Percentiles rank a stretch among this genome's conserved stretches.
These are phyloP conservation scores for Ditylenchus dipsaci DNA, from an alignment of 1,140 invertebrate species.

Conservation along the genomic window DNA sequence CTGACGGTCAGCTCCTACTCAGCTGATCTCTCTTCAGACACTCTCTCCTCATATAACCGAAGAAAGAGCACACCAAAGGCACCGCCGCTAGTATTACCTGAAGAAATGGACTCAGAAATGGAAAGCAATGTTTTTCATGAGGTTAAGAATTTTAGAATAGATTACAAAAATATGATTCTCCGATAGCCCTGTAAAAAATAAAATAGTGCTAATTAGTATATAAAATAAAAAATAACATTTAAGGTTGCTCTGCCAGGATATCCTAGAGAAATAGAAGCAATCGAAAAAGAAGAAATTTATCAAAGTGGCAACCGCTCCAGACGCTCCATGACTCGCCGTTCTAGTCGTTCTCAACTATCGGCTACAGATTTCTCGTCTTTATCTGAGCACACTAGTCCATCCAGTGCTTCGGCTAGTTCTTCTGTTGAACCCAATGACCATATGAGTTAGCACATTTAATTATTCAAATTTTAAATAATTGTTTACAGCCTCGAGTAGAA, in stretches of 20 bases:
- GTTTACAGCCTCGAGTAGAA: constrained; percentile 3
- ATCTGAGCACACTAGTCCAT: constrained; percentile 8
- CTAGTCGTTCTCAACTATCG: not conserved
- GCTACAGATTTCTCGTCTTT: constrained; percentile 4
- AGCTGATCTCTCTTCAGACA: constrained; percentile 25
- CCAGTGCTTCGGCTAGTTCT: constrained; percentile 14
- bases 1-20: constrained; percentile 23
- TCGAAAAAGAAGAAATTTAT: constrained; percentile 4
- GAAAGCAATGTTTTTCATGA: not conserved
- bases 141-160: not conserved
- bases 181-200: too few species aligned
- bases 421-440: constrained; percentile 14
- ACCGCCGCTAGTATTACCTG: not conserved
- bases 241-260: not conserved
- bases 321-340: not conserved
- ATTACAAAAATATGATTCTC: not conserved
- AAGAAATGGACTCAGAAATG: constrained; percentile 10
- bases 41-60: constrained; percentile 1
- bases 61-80: not conserved
- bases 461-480: constrained; percentile 2
- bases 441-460: not conserved
- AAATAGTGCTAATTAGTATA: too few species aligned
- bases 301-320: constrained; percentile 9
- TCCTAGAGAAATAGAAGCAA: not conserved
- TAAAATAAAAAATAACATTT: too few species aligned